phyloP scores from a whole-genome alignment of 1,140 invertebrate genomes.

The Fopius arisanus region DNA sequence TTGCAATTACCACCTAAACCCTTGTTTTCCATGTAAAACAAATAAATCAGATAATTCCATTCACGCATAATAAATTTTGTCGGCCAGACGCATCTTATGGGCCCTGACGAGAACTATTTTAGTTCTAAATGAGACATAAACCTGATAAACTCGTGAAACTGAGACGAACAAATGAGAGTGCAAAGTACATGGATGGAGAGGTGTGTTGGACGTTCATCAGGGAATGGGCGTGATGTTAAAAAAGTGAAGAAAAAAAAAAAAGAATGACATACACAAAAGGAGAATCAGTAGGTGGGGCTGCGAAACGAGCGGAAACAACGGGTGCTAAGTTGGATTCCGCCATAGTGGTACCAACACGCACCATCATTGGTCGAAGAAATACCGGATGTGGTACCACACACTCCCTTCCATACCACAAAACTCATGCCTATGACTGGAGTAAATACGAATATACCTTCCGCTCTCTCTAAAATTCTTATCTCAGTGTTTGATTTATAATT shows the following conservation, averaged over 20 bases:
- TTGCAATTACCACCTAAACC: neutral
- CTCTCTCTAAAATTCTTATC: neutral
- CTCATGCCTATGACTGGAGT: neutral
- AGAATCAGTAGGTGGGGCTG: conserved; percentile 13
- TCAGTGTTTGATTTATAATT: neutral
- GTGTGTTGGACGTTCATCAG: conserved; percentile 10
- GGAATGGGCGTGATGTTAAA: conserved; percentile 8
- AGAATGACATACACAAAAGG: neutral
- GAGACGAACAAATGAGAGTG: neutral
- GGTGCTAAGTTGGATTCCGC: conserved; percentile 22
- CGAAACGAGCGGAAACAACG: conserved; percentile 30
- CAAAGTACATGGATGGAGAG: neutral
- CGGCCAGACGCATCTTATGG: neutral
- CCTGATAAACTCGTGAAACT: neutral
- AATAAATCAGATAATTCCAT: neutral
- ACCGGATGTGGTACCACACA: conserved; percentile 26
- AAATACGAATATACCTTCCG: neutral
- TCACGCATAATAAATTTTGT: neutral
- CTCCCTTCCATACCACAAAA: neutral
- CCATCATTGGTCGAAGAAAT: conserved; percentile 18
- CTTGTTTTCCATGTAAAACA: neutral
- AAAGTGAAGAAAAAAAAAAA: neutral
- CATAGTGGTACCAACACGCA: conserved; percentile 21
- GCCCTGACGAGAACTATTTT: neutral
- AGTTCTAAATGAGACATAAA: conserved; percentile 3